phyloP scores from a whole-genome alignment of 1,140 invertebrate species.

The Stratiolaelaps scimitus region DNA sequence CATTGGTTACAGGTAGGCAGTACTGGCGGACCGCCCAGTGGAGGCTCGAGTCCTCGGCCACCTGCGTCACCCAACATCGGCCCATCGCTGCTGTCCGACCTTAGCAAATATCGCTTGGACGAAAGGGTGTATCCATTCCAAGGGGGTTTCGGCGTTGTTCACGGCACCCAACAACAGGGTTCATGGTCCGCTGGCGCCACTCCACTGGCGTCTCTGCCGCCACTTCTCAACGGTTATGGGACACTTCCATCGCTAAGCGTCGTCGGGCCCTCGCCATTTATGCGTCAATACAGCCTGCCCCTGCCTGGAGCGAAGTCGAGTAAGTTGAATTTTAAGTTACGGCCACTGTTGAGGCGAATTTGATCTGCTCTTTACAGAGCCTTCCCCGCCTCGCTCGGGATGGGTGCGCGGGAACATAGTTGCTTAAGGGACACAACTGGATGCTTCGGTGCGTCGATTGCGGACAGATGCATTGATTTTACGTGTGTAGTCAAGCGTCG shows the following conservation, averaged over 20 bases:
- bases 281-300: slow-evolving; percentile 22
- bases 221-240: slow-evolving; percentile 5
- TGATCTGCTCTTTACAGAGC: no score
- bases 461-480: no score
- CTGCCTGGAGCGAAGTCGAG: slow-evolving; percentile 1
- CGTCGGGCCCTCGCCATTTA: neutral
- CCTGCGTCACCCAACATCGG: slow-evolving; percentile 4
- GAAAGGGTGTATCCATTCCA: neutral
- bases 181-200: slow-evolving; percentile 6
- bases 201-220: neutral
- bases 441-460: no score
- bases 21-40: neutral
- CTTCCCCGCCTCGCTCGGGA: no score
- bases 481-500: no score
- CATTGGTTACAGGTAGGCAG: slow-evolving; percentile 11
- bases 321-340: no score
- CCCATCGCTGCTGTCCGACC: slow-evolving; percentile 15
- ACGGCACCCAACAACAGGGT: neutral
- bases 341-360: no score
- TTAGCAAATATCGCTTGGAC: slow-evolving; percentile 16
- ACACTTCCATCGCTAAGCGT: slow-evolving; percentile 5
- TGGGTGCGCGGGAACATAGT: no score
- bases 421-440: no score
- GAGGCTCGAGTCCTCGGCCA: slow-evolving; percentile 16
- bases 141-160: no score